Base-by-base conservation (phyloP, 1,140 invertebrate species). In the Panagrolaimus sp. region DNA sequence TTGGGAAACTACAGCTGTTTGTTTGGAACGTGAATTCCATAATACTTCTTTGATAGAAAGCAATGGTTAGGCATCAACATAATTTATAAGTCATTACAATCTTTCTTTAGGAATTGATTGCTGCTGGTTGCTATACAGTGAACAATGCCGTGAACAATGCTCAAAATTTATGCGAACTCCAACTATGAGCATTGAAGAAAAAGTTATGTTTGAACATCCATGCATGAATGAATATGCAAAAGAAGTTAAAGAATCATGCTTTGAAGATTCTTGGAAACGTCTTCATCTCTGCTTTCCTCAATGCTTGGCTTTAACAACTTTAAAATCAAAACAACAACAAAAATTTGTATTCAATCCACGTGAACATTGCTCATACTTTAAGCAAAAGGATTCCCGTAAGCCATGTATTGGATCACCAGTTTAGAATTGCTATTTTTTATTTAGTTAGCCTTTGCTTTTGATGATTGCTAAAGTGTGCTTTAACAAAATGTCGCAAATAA, bases 121-220 rank as follows among this genome's bases (percentile, higher is more conserved):
- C 20, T 57, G 51, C n/a, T 20, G 27, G 20, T 16, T 57, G 1
- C n/a, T 57, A 20, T 57, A 57, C 13, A 20, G 23, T n/a, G 47
- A 67, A 43, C 42, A 68, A 38, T 61, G 20, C 44, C 53, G 16
- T 47, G 11, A 44, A 61, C 23, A 27, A 63, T 57, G 51, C 16
- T 27, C 20, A 11, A 20, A 13, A 11, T 27, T 20, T 27, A 25
- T 57, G 20, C 51, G 27, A 27, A 57, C 20, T n/a, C 51, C 51
- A 20, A 57, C 27, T 9, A 20, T 57, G 20, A 25, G 20, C 51
- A 20, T 57, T 27, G 51, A 57, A n/a, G 51, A 57, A 25, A 57
- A 57, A 57, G 20, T 57, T 23, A 27, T 11, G 3, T 57, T 57
- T 57, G 9, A 20, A n/a, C 11, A n/a, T 1, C 27, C 27, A 9